These are phyloP conservation scores for Labroides dimidiatus DNA, from an alignment of 2,797 vertebrate species.

Conservation along the genomic window DNA sequence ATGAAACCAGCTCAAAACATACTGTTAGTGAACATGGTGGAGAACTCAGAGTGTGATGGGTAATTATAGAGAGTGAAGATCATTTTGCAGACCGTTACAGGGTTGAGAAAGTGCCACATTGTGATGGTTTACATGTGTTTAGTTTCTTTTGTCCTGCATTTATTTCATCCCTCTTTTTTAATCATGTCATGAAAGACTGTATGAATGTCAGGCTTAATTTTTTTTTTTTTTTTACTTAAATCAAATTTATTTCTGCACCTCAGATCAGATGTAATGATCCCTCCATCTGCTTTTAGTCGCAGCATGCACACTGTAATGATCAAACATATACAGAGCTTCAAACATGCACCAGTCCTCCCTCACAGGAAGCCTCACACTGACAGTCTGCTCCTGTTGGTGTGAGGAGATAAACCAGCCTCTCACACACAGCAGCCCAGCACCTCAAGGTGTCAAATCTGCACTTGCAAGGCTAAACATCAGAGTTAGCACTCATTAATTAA, in stretches of 20 bases:
- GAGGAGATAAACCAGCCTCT: conserved; percentile 5
- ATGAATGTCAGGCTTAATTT: conserved; percentile 54
- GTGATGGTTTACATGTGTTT: conserved; percentile 27
- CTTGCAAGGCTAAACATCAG: background rate
- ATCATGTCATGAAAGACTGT: conserved; percentile 31
- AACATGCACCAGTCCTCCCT: conserved; percentile 11
- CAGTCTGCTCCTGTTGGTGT: conserved; percentile 17
- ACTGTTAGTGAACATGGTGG: no score
- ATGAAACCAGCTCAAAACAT: no score
- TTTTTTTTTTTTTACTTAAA: conserved; percentile 18
- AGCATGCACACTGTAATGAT: conserved; percentile 8
- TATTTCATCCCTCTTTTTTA: background rate
- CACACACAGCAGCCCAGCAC: background rate
- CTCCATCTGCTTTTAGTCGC: conserved; percentile 41
- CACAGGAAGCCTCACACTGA: conserved; percentile 10
- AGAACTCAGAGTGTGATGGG: background rate
- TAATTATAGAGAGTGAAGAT: background rate
- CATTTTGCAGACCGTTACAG: conserved; percentile 42
- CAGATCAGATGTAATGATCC: conserved; percentile 9
- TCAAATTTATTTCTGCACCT: conserved; percentile 10
- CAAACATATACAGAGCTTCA: conserved; percentile 7
- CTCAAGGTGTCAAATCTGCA: background rate
- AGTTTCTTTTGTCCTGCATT: conserved; percentile 5
- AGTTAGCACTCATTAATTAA: background rate
- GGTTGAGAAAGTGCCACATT: conserved; percentile 46